These are phyloP conservation scores for Hyalella azteca DNA, from an alignment of 2,888 invertebrate species.

Conservation along the genomic window DNA sequence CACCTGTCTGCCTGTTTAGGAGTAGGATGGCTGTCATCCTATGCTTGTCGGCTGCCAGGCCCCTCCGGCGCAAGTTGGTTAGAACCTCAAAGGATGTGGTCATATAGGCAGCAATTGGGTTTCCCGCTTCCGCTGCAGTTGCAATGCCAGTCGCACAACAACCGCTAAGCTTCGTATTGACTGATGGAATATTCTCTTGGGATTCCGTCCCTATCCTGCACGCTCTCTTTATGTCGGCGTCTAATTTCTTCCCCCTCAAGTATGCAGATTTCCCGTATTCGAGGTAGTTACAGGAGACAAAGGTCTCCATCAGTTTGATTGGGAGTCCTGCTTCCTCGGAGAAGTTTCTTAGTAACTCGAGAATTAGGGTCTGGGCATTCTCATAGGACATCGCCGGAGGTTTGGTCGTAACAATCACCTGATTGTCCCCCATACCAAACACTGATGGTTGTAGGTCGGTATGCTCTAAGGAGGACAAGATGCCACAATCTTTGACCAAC, in stretches of 20 bases:
- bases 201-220: neutral
- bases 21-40: neutral
- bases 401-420: neutral
- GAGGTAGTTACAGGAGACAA: neutral
- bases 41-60: neutral
- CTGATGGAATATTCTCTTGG: neutral
- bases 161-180: neutral
- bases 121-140: neutral
- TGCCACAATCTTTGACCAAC: no score
- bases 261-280: neutral
- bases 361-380: neutral
- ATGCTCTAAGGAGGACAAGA: no score
- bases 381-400: neutral
- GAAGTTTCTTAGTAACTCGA: neutral
- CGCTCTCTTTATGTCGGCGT: neutral
- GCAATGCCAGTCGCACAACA: neutral
- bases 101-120: neutral
- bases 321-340: neutral
- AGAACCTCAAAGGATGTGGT: neutral
- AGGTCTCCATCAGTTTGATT: conserved; percentile 9
- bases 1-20: neutral
- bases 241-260: neutral
- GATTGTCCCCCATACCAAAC: neutral
- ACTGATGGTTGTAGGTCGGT: no score
- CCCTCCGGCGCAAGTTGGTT: neutral